Conservation (phyloP, 2,797 vertebrate genomes). For the Coregonus suidteri region DNA sequence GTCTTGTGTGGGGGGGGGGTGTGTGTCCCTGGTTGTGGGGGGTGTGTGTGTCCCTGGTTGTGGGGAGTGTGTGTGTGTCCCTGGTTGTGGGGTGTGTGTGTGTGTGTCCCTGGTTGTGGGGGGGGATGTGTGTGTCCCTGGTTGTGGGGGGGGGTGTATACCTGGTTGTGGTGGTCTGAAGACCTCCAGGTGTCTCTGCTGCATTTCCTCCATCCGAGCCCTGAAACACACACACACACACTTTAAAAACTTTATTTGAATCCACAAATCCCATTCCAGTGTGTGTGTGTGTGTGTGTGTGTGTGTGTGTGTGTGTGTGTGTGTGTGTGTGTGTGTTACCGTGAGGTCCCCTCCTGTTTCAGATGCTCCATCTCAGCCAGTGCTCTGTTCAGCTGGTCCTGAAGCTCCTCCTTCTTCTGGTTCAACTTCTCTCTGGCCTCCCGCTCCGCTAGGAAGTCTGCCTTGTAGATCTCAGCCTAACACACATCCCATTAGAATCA, state of each 20-base stretch:
- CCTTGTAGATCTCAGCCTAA: constrained; percentile 90
- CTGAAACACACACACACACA: constrained; percentile 60
- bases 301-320: background rate
- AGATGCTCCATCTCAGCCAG: constrained; percentile 72
- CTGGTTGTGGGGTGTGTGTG: background rate
- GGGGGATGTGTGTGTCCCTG: background rate
- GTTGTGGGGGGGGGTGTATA: constrained; percentile 26
- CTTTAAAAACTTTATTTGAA: background rate
- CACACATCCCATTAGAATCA: background rate
- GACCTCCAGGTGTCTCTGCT: constrained; percentile 82
- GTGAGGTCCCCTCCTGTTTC: constrained; percentile 71
- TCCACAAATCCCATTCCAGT: background rate
- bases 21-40: too few relatives aligned
- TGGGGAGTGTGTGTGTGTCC: background rate
- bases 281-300: background rate
- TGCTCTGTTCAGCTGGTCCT: constrained; percentile 82
- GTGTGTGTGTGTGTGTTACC: constrained; percentile 52
- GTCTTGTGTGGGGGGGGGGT: too few relatives aligned
- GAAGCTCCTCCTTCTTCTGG: constrained; percentile 86
- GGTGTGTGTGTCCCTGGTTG: background rate
- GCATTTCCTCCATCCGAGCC: constrained; percentile 84
- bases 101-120: background rate
- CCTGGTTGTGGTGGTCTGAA: constrained; percentile 64
- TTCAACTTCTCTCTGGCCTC: constrained; percentile 87
- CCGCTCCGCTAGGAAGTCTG: constrained; percentile 87